Percentiles rank a stretch among this genome's conserved stretches.
Conservation (phyloP, 2,797 vertebrate genomes). For the Pangasius macronema region DNA sequence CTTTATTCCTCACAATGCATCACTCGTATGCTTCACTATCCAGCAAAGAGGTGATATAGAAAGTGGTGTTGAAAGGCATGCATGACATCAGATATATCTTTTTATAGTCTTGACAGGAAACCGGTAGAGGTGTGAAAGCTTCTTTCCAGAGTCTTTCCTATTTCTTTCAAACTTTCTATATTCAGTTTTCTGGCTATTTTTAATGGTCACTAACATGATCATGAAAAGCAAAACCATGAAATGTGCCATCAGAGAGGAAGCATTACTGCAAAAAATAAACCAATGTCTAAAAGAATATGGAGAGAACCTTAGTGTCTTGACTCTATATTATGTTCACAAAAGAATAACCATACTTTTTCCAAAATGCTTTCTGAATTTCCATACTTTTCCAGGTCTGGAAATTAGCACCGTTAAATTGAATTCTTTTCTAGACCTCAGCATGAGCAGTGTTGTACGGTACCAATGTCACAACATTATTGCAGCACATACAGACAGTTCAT, state of each 20-base stretch:
- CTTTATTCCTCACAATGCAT: slow-evolving; percentile 38
- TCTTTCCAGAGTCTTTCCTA: not conserved
- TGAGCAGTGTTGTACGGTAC: not conserved
- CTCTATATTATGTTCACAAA: not conserved
- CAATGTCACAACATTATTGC: not conserved
- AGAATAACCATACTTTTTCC: not conserved
- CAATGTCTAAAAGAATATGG: not conserved
- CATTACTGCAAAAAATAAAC: not conserved
- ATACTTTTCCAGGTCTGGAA: not conserved
- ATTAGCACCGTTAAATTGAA: not conserved
- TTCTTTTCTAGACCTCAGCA: not conserved
- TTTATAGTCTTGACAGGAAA: not conserved
- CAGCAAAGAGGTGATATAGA: slow-evolving; percentile 1
- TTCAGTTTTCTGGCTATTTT: not conserved
- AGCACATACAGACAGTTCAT: not conserved
- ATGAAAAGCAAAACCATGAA: not conserved
- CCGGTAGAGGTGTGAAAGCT: not conserved
- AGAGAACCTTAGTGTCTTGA: not conserved
- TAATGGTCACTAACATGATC: not conserved
- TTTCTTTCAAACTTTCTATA: slow-evolving; percentile 6
- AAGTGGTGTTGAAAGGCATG: slow-evolving; percentile 4
- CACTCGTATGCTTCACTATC: slow-evolving; percentile 1
- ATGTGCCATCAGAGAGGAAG: not conserved
- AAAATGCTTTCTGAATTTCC: not conserved
- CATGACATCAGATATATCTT: not conserved